phyloP scores from a whole-genome alignment of 35 echinoderm and acorn worm species.

The Hemicentrotus pulcherrimus region DNA sequence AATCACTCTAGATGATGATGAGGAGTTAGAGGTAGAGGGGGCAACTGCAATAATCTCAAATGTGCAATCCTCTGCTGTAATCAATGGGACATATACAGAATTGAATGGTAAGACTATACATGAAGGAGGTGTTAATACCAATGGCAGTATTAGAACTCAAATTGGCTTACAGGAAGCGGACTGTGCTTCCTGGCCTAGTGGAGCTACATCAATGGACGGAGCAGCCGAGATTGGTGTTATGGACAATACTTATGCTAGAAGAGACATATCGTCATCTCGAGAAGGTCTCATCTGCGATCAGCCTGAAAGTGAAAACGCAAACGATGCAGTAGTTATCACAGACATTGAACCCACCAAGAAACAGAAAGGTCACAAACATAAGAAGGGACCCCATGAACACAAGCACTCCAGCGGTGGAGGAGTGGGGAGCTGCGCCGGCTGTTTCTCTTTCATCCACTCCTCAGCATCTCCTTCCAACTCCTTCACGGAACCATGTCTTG shows the following conservation, averaged over 20 bases:
- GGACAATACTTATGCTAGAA: not conserved
- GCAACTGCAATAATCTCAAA: conserved; percentile 24
- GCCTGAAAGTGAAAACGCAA: not conserved
- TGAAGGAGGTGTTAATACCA: not conserved
- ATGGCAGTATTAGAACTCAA: not conserved
- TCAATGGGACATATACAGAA: conserved; percentile 5
- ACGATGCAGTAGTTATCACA: not conserved
- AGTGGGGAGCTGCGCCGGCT: conserved; percentile 67
- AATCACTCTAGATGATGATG: conserved; percentile 14
- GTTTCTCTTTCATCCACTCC: conserved; percentile 83
- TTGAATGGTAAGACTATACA: conserved; percentile 4
- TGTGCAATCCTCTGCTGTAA: not conserved
- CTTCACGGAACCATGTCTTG: conserved; percentile 81
- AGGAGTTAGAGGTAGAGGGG: not conserved
- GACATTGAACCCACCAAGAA: conserved; percentile 40
- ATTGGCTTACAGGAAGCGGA: not conserved
- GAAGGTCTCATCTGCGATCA: conserved; percentile 3
- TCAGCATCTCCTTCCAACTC: conserved; percentile 70
- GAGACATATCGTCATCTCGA: not conserved
- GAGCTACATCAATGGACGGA: conserved; percentile 15
- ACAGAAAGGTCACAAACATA: conserved; percentile 35
- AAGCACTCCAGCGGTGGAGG: conserved; percentile 39
- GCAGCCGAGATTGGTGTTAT: conserved; percentile 8
- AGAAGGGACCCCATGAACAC: conserved; percentile 31
- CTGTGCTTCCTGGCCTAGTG: not conserved